Percentiles rank a stretch among this genome's conserved stretches.
Conservation (phyloP, 2,888 invertebrate genomes). For the Drosophila anomelani region DNA sequence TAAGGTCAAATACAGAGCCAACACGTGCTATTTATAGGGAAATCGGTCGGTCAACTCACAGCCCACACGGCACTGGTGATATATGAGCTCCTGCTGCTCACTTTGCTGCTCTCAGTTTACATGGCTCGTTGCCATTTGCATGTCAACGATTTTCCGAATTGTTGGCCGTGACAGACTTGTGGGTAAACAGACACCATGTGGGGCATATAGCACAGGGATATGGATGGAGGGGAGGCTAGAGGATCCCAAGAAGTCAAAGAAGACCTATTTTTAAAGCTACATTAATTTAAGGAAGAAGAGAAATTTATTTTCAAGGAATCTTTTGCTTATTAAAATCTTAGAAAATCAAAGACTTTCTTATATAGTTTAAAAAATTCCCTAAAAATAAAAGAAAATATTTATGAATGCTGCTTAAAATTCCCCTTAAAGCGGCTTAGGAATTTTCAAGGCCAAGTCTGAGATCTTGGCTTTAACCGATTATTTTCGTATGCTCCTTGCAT, state of each 20-base stretch:
- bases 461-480: neutral
- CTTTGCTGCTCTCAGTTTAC: conserved; percentile 62
- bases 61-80: conserved; percentile 49
- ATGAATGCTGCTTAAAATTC: neutral
- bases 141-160: conserved; percentile 57
- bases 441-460: neutral
- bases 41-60: conserved; percentile 46
- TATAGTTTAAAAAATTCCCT: neutral
- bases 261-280: neutral
- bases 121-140: conserved; percentile 72
- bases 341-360: neutral
- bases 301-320: neutral
- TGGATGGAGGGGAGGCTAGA: neutral
- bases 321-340: neutral
- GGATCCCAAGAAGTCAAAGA: neutral
- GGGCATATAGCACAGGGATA: conserved; percentile 13
- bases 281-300: neutral
- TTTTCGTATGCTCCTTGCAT: conserved; percentile 8
- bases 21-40: conserved; percentile 78
- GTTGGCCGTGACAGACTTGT: conserved; percentile 63
- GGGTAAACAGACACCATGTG: conserved; percentile 68
- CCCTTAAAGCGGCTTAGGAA: too few species aligned
- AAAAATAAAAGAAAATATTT: neutral
- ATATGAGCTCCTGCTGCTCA: conserved; percentile 53
- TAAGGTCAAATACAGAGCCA: conserved; percentile 60